Percentiles rank a stretch among this genome's conserved stretches.
Conservation (phyloP, 2,113 vertebrate genomes). For the Sylvilagus bachmani region DNA sequence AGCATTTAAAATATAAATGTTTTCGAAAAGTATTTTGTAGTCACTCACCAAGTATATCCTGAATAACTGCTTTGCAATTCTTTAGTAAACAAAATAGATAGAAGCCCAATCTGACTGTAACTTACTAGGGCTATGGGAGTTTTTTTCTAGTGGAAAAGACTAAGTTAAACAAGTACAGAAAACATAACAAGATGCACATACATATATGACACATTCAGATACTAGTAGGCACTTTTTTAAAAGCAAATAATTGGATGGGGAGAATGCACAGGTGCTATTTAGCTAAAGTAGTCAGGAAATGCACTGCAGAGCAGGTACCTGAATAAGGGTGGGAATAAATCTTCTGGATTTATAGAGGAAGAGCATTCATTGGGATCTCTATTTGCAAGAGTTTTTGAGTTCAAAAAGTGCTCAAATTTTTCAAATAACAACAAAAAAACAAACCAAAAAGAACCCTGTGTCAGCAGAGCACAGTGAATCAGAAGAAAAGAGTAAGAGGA, state of each 20-base stretch:
- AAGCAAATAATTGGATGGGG: not conserved
- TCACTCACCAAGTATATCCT: not conserved
- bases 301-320: not conserved
- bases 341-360: not conserved
- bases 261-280: not conserved
- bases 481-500: not conserved
- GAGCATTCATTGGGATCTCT: not conserved
- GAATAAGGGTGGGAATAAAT: not conserved
- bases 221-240: not conserved
- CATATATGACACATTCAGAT: not conserved
- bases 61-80: not conserved
- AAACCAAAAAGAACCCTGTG: not conserved
- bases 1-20: slow-evolving; percentile 33
- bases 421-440: not conserved
- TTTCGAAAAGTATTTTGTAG: not conserved
- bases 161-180: not conserved
- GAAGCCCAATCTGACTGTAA: not conserved
- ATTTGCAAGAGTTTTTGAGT: not conserved
- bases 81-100: not conserved
- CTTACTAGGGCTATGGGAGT: not conserved
- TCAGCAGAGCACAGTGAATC: not conserved
- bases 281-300: not conserved
- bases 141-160: not conserved
- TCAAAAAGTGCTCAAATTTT: not conserved
- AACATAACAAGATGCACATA: not conserved